Percentiles rank a stretch among this genome's conserved stretches.
These are phyloP conservation scores for Nyctereutes procyonoides DNA, from an alignment of 2,113 vertebrate genomes.

Conservation along the genomic window DNA sequence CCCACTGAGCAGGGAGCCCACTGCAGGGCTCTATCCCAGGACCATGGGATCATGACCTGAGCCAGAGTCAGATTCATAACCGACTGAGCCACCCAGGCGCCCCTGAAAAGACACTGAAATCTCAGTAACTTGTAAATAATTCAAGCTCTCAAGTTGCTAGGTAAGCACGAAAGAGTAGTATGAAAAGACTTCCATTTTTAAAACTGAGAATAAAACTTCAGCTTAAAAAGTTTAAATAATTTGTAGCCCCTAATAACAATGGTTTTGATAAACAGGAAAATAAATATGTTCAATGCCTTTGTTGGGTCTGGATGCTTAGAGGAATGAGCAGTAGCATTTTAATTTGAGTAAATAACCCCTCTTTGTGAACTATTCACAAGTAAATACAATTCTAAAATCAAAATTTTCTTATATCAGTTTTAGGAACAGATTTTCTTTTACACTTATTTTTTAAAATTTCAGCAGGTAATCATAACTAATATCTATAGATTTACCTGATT, in stretches of 20 bases:
- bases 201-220: not conserved
- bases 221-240: not conserved
- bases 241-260: not conserved
- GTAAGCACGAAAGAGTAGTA: not conserved
- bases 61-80: too few relatives aligned
- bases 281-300: not conserved
- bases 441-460: not conserved
- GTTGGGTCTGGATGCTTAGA: not conserved
- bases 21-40: too few relatives aligned
- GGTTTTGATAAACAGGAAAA: not conserved
- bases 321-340: not conserved
- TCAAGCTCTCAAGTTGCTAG: not conserved
- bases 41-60: too few relatives aligned
- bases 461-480: not conserved
- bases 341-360: not conserved
- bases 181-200: not conserved
- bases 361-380: not conserved
- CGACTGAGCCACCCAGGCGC: too few relatives aligned
- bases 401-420: not conserved
- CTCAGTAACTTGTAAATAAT: not conserved
- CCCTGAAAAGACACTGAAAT: not conserved
- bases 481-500: not conserved
- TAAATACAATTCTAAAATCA: not conserved
- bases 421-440: not conserved
- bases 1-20: too few relatives aligned